Conservation (phyloP, 2,888 invertebrate genomes). For the Latrodectus elegans region DNA sequence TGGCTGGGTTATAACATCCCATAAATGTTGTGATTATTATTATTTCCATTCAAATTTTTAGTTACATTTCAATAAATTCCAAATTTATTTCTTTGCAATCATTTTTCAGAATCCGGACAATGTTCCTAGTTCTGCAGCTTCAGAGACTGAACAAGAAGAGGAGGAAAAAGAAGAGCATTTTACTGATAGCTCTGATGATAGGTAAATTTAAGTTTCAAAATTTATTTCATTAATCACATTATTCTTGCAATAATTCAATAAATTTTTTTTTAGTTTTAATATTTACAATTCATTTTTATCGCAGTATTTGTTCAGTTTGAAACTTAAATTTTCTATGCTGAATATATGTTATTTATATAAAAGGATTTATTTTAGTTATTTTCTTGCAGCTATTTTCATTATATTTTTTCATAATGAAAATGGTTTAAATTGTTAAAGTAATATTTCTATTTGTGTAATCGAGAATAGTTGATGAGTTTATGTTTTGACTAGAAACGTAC, state of each 20-base stretch:
- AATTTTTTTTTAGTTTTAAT: not conserved
- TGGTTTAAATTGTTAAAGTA: no score
- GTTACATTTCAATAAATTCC: not conserved
- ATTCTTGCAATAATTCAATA: not conserved
- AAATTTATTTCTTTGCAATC: not conserved
- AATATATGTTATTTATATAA: no score
- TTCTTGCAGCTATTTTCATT: no score
- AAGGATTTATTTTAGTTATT: no score
- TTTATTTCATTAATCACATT: not conserved
- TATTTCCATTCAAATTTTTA: no score
- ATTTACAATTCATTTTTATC: not conserved
- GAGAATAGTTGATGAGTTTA: no score
- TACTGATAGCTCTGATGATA: conserved; percentile 56
- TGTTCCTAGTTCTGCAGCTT: conserved; percentile 62
- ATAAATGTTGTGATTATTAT: no score
- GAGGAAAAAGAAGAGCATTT: conserved; percentile 33
- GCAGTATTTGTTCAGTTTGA: not conserved
- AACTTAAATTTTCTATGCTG: no score
- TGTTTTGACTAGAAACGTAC: no score
- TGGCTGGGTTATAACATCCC: no score
- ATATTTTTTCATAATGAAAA: no score
- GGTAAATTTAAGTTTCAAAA: conserved; percentile 17
- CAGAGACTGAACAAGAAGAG: conserved; percentile 66
- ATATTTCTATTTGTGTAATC: no score
- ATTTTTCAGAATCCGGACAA: conserved; percentile 69